Base-by-base conservation (phyloP, 1,140 invertebrate genomes). In the Macrosteles quadrilineatus region DNA sequence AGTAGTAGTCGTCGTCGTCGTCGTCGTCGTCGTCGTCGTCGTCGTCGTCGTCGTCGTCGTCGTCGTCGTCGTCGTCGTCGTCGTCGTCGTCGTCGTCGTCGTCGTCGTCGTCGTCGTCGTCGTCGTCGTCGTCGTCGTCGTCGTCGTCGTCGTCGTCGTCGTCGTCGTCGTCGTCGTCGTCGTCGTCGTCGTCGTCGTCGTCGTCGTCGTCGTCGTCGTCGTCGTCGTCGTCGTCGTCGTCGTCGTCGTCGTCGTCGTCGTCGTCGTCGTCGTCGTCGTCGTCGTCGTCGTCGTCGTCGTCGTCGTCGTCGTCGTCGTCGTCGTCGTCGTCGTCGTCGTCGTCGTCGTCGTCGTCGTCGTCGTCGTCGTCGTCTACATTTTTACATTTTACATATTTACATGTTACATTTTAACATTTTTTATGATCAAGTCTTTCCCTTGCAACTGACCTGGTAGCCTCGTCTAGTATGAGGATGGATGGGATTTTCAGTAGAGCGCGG, bases 71-170 rank as follows among this genome's bases (percentile, higher is more conserved):
- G 1, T 59, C 55, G 29, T 59, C 55, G 29, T 19, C 14, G 29
- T 43, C n/a, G 9, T 43, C 40, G 9, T 9, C 40, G n/a, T n/a
- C n/a, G 9, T 43, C 40, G 9, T 9, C n/a, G 29, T 21, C 57
- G 17, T 17, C 57, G n/a, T n/a, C 17, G 4, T 21, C 25, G 4
- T 62, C 57, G 1, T 62, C 57, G 17, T 27, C 57, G 17, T 4
- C 17, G 4, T 30, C 59, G 29, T 3, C 59, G 11, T 25, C 27
- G 1, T 63, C 29, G 11, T 63, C 25, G 4, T 63, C 29, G 4
- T 63, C 25, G 3, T 63, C 59, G 12, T 63, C 59, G 9, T 63
- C 25, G 12, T 63, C 30, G 9, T 29, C 59, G 1, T 63, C 59
- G 9, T 29, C 27, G 4, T 63, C 19, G 3, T 63, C 59, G n/a